phyloP scores from a whole-genome alignment of 2,113 vertebrate genomes.

The Carassius carassius region DNA sequence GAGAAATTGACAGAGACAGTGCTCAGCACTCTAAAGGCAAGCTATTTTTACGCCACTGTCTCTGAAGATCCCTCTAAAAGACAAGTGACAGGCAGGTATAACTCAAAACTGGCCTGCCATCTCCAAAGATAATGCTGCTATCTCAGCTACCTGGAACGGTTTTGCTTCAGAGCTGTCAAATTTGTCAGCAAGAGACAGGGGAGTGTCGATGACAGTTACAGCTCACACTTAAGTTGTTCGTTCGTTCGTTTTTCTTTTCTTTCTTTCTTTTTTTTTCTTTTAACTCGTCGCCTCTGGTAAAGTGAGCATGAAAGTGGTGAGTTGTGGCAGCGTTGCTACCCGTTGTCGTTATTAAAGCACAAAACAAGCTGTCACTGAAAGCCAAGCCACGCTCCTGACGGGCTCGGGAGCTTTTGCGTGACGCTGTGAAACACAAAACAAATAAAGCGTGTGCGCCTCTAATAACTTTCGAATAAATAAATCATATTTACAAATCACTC shows the following conservation, averaged over 20 bases:
- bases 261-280: slow-evolving; percentile 29
- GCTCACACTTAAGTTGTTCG: slow-evolving; percentile 57
- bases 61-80: slow-evolving; percentile 48
- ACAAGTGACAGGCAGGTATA: slow-evolving; percentile 61
- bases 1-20: slow-evolving; percentile 48
- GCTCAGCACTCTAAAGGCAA: slow-evolving; percentile 30
- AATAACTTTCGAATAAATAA: slow-evolving; percentile 60
- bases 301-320: slow-evolving; percentile 65
- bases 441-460: slow-evolving; percentile 44
- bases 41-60: slow-evolving; percentile 51
- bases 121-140: slow-evolving; percentile 60
- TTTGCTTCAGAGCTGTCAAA: slow-evolving; percentile 56
- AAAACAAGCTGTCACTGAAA: slow-evolving; percentile 68
- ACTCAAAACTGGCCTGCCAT: slow-evolving; percentile 62
- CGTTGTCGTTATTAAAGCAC: slow-evolving; percentile 60
- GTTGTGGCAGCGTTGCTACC: slow-evolving; percentile 52
- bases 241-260: background rate
- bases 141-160: slow-evolving; percentile 53
- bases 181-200: slow-evolving; percentile 56
- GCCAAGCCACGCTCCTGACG: slow-evolving; percentile 53
- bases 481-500: slow-evolving; percentile 63
- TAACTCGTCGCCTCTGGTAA: slow-evolving; percentile 62
- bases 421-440: slow-evolving; percentile 39
- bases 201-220: slow-evolving; percentile 60
- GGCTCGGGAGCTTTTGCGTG: slow-evolving; percentile 28